Conservation (phyloP, 2,797 vertebrate species). For the Lepus oiostolus region DNA sequence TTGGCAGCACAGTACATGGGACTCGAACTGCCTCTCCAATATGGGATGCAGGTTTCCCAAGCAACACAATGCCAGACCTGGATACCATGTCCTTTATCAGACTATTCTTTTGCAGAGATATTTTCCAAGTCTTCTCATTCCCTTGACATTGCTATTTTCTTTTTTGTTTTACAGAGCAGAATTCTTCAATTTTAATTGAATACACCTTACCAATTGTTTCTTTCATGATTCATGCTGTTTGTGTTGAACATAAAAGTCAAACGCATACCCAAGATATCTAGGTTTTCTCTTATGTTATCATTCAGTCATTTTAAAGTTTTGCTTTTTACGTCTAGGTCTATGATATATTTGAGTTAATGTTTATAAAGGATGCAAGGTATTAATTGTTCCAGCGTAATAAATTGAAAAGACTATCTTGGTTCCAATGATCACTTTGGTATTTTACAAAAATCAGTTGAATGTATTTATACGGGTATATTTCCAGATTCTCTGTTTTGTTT, state of each 20-base stretch:
- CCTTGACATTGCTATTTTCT: too few relatives aligned
- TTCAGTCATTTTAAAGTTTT: background rate
- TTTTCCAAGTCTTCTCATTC: background rate
- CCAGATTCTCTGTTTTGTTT: background rate
- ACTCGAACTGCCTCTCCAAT: too few relatives aligned
- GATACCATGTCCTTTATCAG: background rate
- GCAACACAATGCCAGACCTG: too few relatives aligned
- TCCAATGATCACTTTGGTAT: background rate
- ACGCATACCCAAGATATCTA: background rate
- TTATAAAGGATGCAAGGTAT: background rate
- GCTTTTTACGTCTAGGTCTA: background rate
- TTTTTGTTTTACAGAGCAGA: background rate
- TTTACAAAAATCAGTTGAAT: background rate
- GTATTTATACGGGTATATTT: too few relatives aligned
- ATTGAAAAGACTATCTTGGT: background rate
- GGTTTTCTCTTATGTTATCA: background rate
- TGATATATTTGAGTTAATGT: background rate
- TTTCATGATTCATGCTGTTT: background rate
- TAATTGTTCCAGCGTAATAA: too few relatives aligned
- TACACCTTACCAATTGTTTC: background rate
- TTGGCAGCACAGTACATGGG: too few relatives aligned
- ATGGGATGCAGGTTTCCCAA: too few relatives aligned
- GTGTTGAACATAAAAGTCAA: background rate
- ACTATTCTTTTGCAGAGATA: background rate
- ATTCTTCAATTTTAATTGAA: background rate